Base-by-base conservation (phyloP, 2,113 vertebrate species). In the Anoura caudifer region DNA sequence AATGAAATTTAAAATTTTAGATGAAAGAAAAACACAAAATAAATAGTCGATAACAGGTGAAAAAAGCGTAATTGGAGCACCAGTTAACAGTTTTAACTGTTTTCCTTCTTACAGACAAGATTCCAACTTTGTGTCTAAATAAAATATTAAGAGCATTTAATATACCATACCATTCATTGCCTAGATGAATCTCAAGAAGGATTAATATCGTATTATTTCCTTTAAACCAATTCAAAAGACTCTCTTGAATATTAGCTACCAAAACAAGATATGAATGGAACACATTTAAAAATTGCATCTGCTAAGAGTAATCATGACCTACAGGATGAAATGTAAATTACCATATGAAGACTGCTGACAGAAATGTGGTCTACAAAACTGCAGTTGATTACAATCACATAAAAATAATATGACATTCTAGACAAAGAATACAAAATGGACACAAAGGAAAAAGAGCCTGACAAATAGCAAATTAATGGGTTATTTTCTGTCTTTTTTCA, bases 401-500 rank as follows among this genome's bases (percentile, higher is more conserved):
- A 54, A 87, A 59, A 81, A 73, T 70, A 73, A 69, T 15, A 96
- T 4, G 13, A 31, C 56, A 86, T 63, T 36, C 20, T 82, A 81
- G 33, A 50, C 28, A 73, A 80, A 63, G 10, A 90, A 28, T 45
- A 77, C n/a, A 72, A 67, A 65, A 90, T 16, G 17, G 54, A 80
- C n/a, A 9, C 7, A 33, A 43, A 31, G n/a, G 43, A 54, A 67
- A 70, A 91, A 38, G n/a, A 69, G 26, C 31, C 43, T 54, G 19
- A 54, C 13, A 31, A 90, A 61, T 26, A 70, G 31, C 67, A 87
- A 82, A 77, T 70, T 70, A 54, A 72, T 9, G 28, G 15, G 17
- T 77, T 31, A 77, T 67, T 94, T 87, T 88, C 56, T 47, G 86
- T 93, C 65, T 63, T 86, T 86, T 89, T 93, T 70, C 31, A 77